Evolutionary conservation across 1,140 invertebrate genomes (phyloP).

Genomic region (Ceratosolen solmsi): DNA sequence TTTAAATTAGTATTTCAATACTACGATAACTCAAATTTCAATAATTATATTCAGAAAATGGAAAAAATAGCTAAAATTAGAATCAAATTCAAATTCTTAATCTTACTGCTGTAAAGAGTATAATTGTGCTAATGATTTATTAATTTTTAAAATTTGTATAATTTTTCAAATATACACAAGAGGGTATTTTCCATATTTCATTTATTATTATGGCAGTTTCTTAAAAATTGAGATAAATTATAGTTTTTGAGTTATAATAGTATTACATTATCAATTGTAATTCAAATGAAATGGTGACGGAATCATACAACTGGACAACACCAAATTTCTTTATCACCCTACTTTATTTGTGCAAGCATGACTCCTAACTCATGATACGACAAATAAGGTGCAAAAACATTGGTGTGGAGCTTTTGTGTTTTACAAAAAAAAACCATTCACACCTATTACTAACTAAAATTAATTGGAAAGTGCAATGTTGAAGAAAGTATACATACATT

Average conservation of each 20-base stretch:
- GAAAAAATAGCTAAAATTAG: too few relatives aligned
- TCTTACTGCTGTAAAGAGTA: too few relatives aligned
- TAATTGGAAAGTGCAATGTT: conserved; percentile 39
- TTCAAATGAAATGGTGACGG: conserved; percentile 30
- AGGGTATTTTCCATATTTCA: too few relatives aligned
- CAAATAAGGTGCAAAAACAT: conserved; percentile 34
- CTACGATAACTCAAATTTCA: neutral
- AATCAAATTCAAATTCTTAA: too few relatives aligned
- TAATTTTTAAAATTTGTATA: too few relatives aligned
- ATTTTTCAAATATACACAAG: too few relatives aligned
- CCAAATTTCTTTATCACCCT: conserved; percentile 40
- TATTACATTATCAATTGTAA: conserved; percentile 8
- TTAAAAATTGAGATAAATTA: neutral
- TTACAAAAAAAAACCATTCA: neutral
- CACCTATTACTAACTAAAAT: conserved; percentile 41
- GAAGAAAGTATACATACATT: conserved; percentile 22
- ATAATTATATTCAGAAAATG: too few relatives aligned
- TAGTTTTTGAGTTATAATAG: neutral
- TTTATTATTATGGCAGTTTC: too few relatives aligned
- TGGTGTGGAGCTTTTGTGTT: conserved; percentile 42
- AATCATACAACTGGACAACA: conserved; percentile 19
- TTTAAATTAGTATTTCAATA: conserved; percentile 26
- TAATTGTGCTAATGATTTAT: too few relatives aligned
- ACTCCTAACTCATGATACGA: conserved; percentile 34
- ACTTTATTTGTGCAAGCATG: conserved; percentile 39